Evolutionary conservation across 2,797 vertebrate genomes (phyloP).

Genomic region (Fistularia commersonii): DNA sequence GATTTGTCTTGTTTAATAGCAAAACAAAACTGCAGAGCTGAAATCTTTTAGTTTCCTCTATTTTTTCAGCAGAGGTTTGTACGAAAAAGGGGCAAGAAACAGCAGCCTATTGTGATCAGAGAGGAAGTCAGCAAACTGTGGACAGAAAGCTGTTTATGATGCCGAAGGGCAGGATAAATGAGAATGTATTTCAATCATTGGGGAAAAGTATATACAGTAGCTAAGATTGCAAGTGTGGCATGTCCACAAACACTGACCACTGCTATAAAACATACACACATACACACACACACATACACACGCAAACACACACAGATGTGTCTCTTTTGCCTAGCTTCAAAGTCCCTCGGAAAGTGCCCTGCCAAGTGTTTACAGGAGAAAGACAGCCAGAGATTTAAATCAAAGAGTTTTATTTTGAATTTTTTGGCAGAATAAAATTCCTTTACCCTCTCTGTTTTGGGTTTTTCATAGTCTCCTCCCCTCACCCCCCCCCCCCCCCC

Average conservation of each 20-base stretch:
- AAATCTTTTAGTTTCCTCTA: constrained; percentile 52
- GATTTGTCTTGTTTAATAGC: constrained; percentile 68
- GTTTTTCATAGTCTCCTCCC: neutral
- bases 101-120: constrained; percentile 33
- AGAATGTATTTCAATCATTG: constrained; percentile 43
- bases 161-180: constrained; percentile 25
- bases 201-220: constrained; percentile 19
- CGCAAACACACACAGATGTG: neutral
- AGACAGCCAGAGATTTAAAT: constrained; percentile 14
- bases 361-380: constrained; percentile 29
- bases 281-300: constrained; percentile 1
- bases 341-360: constrained; percentile 29
- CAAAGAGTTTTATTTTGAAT: neutral
- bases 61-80: constrained; percentile 54
- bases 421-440: neutral
- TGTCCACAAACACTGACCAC: constrained; percentile 15
- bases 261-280: constrained; percentile 3
- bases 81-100: constrained; percentile 51
- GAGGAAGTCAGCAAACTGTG: constrained; percentile 25
- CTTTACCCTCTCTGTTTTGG: neutral
- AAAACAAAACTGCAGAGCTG: constrained; percentile 44
- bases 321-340: constrained; percentile 51
- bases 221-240: constrained; percentile 27
- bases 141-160: constrained; percentile 30
- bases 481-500: no score